Percentiles rank a stretch among this genome's conserved stretches.
Conservation (phyloP, 2,888 invertebrate species). For the Thymelicus acteon region DNA sequence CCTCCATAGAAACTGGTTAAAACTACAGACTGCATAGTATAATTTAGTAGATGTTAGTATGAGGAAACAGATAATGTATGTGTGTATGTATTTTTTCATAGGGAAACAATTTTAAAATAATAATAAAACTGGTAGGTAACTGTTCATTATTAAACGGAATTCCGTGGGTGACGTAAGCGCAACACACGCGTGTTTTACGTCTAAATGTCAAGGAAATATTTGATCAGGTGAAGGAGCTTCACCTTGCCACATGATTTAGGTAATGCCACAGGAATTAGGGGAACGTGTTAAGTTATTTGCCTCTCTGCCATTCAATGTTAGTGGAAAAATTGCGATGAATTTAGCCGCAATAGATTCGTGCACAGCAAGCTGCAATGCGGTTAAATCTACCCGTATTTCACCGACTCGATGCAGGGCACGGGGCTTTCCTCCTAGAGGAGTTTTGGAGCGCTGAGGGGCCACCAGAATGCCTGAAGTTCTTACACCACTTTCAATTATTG, state of each 20-base stretch:
- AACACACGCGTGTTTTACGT: conserved; percentile 13
- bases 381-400: too few relatives aligned
- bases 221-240: conserved; percentile 29
- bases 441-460: too few relatives aligned
- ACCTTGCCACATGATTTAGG: neutral
- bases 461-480: too few relatives aligned
- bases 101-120: neutral
- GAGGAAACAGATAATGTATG: neutral
- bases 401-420: too few relatives aligned
- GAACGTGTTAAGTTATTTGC: too few relatives aligned
- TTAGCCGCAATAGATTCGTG: too few relatives aligned
- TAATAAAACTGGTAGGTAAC: conserved; percentile 8
- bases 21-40: neutral
- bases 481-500: too few relatives aligned
- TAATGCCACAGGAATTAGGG: neutral
- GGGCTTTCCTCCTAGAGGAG: too few relatives aligned
- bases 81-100: neutral
- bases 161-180: conserved; percentile 25
- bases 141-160: conserved; percentile 20
- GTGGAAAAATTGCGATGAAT: too few relatives aligned
- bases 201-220: conserved; percentile 33
- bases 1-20: neutral
- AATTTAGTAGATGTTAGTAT: too few relatives aligned
- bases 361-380: too few relatives aligned
- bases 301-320: too few relatives aligned